A percentile compares a stretch with the other conserved stretches of the same genome.
These are phyloP conservation scores for Pectinophora gossypiella DNA, from an alignment of 1,140 invertebrate genomes.

Conservation along the genomic window DNA sequence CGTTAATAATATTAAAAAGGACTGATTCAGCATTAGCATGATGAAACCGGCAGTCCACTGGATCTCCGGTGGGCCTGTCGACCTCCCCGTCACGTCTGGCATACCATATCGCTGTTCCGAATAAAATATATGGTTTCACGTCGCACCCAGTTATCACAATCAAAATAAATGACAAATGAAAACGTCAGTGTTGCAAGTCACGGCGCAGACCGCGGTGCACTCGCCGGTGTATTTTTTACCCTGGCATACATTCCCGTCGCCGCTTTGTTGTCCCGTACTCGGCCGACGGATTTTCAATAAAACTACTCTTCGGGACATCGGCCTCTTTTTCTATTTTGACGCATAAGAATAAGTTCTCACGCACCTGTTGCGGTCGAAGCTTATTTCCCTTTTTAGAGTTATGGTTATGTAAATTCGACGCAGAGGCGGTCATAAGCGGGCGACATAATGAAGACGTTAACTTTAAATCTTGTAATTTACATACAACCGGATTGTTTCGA, in stretches of 20 bases:
- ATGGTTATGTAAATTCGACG: conserved; percentile 24
- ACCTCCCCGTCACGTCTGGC: background rate
- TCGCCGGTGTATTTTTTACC: conserved; percentile 47
- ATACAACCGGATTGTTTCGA: too few species aligned
- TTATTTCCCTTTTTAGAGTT: conserved; percentile 23
- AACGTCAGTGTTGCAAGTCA: conserved; percentile 72
- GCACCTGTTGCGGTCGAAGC: conserved; percentile 45
- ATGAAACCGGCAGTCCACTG: too few species aligned
- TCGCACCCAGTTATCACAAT: conserved; percentile 71
- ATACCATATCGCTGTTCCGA: conserved; percentile 55
- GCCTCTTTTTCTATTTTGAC: conserved; percentile 40
- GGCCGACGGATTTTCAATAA: conserved; percentile 57
- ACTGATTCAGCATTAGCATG: too few species aligned
- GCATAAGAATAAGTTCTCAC: conserved; percentile 45
- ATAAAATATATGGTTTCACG: conserved; percentile 68
- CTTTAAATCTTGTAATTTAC: too few species aligned
- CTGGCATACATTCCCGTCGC: conserved; percentile 48
- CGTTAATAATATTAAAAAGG: too few species aligned
- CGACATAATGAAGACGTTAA: background rate
- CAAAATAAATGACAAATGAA: conserved; percentile 76
- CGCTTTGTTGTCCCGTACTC: conserved; percentile 55
- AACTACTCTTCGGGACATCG: conserved; percentile 49
- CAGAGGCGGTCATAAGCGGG: background rate
- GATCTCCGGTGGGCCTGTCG: background rate
- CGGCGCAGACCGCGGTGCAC: conserved; percentile 23